Percentiles rank a stretch among this genome's conserved stretches.
Conservation (phyloP, 2,888 invertebrate species). For the Polia nebulosa region DNA sequence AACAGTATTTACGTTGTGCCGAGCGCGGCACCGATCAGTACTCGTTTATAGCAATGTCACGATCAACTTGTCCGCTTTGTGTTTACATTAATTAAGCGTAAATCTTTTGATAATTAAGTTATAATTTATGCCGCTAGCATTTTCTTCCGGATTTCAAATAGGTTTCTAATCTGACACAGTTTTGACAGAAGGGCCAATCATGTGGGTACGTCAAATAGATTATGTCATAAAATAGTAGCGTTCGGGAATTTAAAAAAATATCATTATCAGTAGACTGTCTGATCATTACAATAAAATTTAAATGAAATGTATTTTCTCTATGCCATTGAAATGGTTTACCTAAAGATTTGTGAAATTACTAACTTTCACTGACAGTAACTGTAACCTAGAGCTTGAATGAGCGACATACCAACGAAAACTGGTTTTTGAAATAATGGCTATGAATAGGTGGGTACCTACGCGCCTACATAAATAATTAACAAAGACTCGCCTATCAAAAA, state of each 20-base stretch:
- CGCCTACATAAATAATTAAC: slow-evolving; percentile 8
- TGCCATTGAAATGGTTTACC: not conserved
- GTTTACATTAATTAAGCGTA: slow-evolving; percentile 40
- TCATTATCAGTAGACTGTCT: no score
- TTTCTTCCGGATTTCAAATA: slow-evolving; percentile 18
- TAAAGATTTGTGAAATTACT: not conserved
- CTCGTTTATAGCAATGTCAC: slow-evolving; percentile 54
- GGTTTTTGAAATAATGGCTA: slow-evolving; percentile 25
- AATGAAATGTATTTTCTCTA: no score
- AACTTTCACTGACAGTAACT: slow-evolving; percentile 63
- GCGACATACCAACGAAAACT: slow-evolving; percentile 47
- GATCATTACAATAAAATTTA: no score
- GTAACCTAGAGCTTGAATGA: slow-evolving; percentile 39
- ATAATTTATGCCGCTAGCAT: slow-evolving; percentile 18
- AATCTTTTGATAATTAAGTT: slow-evolving; percentile 21
- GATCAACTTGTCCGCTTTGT: slow-evolving; percentile 44
- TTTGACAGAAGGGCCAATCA: slow-evolving; percentile 50
- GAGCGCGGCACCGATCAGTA: slow-evolving; percentile 52
- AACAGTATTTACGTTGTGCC: slow-evolving; percentile 67
- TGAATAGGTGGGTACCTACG: not conserved
- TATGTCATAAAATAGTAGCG: slow-evolving; percentile 26
- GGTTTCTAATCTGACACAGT: slow-evolving; percentile 48
- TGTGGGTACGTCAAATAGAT: slow-evolving; percentile 50
- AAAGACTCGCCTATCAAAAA: slow-evolving; percentile 33
- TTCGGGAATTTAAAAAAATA: slow-evolving; percentile 36